These are phyloP conservation scores for Acholoe squamosa DNA, from an alignment of 2,888 invertebrate genomes.

Conservation along the genomic window DNA sequence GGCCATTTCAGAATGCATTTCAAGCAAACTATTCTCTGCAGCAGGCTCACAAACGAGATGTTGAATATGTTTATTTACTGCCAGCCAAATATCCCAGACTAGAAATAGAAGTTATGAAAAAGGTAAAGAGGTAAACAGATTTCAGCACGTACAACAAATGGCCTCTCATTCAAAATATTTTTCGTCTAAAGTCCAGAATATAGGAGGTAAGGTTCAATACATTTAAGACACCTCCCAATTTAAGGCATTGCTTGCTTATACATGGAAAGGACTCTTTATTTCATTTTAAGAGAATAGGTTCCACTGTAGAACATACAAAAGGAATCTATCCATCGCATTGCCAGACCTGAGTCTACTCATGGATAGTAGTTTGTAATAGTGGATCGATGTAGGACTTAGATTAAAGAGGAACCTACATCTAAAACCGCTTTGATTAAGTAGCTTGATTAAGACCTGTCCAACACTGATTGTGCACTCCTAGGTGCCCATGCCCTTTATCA, in stretches of 20 bases:
- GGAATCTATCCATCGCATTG: neutral
- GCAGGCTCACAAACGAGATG: too few relatives aligned
- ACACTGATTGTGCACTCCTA: neutral
- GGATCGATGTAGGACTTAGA: neutral
- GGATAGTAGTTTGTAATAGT: neutral
- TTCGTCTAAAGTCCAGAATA: too few relatives aligned
- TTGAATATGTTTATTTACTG: too few relatives aligned
- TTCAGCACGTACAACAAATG: too few relatives aligned
- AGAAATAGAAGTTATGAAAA: too few relatives aligned
- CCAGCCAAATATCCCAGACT: too few relatives aligned
- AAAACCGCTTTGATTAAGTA: neutral
- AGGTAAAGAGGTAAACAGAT: too few relatives aligned
- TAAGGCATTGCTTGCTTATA: constrained; percentile 10
- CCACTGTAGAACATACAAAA: neutral
- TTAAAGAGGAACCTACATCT: neutral
- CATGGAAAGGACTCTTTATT: neutral
- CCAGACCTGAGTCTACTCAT: neutral
- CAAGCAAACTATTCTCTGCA: too few relatives aligned
- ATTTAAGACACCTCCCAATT: too few relatives aligned
- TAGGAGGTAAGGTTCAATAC: too few relatives aligned
- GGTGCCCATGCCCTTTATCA: neutral
- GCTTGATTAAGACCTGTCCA: neutral
- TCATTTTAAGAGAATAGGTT: neutral
- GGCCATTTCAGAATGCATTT: too few relatives aligned
- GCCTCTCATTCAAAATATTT: too few relatives aligned